These are phyloP conservation scores for Ceryle rudis DNA, from an alignment of 2,797 vertebrate genomes.

Conservation along the genomic window DNA sequence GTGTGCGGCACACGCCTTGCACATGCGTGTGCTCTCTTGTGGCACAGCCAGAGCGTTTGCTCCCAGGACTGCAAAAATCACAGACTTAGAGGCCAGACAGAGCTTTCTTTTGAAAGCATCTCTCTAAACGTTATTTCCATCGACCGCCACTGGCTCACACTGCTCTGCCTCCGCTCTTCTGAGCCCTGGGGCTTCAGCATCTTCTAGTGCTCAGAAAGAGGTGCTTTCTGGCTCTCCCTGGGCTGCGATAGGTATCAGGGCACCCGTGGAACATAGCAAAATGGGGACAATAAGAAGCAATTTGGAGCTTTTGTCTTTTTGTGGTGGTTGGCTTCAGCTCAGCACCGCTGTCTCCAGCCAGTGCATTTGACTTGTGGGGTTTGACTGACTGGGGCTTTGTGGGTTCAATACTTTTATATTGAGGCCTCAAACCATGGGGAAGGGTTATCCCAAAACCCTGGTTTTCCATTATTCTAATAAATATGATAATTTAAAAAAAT, in stretches of 20 bases:
- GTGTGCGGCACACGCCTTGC: not conserved
- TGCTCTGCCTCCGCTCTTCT: rapidly evolving
- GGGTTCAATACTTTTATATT: not conserved
- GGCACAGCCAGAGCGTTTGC: not conserved
- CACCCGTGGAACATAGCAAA: rapidly evolving
- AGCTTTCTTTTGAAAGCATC: not conserved
- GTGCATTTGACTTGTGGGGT: not conserved
- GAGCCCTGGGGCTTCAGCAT: not conserved
- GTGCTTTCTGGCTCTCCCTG: not conserved
- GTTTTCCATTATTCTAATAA: not conserved
- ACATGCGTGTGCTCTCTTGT: rapidly evolving
- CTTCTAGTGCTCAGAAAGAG: not conserved
- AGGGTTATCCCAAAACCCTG: not conserved
- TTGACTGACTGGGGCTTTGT: not conserved
- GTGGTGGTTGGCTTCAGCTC: not conserved
- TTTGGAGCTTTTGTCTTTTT: not conserved
- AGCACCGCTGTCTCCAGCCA: not conserved
- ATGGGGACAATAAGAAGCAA: not conserved
- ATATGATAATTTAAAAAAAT: not conserved
- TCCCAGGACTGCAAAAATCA: not conserved
- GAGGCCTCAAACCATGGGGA: not conserved
- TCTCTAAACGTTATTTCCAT: not conserved
- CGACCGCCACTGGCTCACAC: not conserved
- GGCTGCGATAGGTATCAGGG: rapidly evolving
- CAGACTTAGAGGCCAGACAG: not conserved